These are phyloP conservation scores for Eristalinus aeneus DNA, from an alignment of 2,888 invertebrate genomes.

Conservation along the genomic window DNA sequence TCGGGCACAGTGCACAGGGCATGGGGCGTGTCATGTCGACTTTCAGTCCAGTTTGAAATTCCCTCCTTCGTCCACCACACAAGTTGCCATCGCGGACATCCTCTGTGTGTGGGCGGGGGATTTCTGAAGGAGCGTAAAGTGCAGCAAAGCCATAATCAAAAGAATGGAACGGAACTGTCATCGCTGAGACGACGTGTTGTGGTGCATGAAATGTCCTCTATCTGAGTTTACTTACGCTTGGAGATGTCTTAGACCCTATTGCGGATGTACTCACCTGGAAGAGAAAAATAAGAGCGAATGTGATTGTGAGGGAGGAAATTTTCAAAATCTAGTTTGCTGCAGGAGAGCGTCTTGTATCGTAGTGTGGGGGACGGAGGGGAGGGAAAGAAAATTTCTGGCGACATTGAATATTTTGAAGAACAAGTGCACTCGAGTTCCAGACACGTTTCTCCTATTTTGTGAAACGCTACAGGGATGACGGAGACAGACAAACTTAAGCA, in stretches of 20 bases:
- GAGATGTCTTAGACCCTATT: background rate
- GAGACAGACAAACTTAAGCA: too few relatives aligned
- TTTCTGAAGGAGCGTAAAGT: background rate
- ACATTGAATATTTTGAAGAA: too few relatives aligned
- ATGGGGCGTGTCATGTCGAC: background rate
- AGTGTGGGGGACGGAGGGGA: too few relatives aligned
- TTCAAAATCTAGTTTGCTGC: background rate
- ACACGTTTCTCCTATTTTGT: too few relatives aligned
- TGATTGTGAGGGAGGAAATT: background rate
- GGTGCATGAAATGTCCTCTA: background rate
- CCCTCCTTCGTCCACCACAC: background rate
- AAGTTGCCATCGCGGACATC: background rate
- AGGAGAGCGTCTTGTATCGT: background rate
- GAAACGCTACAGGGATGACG: too few relatives aligned
- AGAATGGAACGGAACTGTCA: background rate
- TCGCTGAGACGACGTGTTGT: background rate
- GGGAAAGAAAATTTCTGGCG: background rate
- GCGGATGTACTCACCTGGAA: conserved; percentile 45
- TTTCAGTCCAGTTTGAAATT: background rate
- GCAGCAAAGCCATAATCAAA: background rate
- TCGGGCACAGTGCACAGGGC: too few relatives aligned
- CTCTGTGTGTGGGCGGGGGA: background rate
- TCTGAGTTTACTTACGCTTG: conserved; percentile 23
- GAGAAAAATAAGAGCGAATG: background rate
- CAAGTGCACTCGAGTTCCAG: too few relatives aligned